Evolutionary conservation across 1,140 invertebrate genomes (phyloP), one percentile per base, ranked within the genome.

Genomic region (Neodiprion virginianus): DNA sequence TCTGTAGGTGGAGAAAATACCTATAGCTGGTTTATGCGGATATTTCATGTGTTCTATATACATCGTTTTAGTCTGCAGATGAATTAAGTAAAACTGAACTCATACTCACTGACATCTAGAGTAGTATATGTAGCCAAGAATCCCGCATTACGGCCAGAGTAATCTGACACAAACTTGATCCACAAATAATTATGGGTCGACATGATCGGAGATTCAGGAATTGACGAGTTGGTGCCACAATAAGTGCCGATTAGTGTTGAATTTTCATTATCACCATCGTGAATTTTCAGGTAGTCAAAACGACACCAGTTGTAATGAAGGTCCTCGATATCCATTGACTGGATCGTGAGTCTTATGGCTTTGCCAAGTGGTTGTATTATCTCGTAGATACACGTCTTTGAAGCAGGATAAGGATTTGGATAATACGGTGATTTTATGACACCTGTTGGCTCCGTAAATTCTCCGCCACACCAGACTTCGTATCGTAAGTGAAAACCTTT

Each of bases 51-150:
- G 1, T 5, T 5, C 28, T 40, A 5, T 40, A 40, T 40, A 40
- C 28, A 40, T 40, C 5, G 28, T 40, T 40, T 40, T 40, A 5
- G 1, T 40, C 28, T 40, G 28, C 5, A 40, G 28, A 3, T 40
- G 5, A 40, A 40, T 40, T 2, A 40, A 40, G 5, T 40, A 72
- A 68, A 69, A 40, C 73, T 12, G 66, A 69, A 74, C 69, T 49
- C 40, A 17, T 50, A 81, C 86, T 81, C 83, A 93, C 93, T 89
- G 69, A 89, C 88, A 81, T 93, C 88, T 53, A 93, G 85, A 1
- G 92, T 91, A 1, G 93, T 92, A 83, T 94, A 96, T 79, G 94
- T 94, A 14, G 93, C 92, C 72, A 89, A 88, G 81, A 96, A 97
- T 1, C 95, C 95, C 65, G 86, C 85, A 5, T 92, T 90, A 17